Conservation (phyloP, 92 coral and sea anemone species). For the Epizoanthus rinbou region DNA sequence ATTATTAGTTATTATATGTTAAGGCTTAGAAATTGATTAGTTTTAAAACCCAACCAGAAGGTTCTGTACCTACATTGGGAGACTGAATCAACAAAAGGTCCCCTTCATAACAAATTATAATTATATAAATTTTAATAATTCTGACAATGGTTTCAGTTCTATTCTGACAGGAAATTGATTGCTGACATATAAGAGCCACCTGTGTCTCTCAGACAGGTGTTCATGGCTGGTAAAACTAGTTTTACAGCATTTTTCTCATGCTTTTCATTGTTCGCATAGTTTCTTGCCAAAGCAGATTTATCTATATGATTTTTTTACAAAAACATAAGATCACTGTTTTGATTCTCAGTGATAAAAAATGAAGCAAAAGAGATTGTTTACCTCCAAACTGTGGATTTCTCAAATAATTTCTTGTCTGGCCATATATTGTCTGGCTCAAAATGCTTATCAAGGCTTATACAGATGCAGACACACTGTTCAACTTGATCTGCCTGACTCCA, state of each 20-base stretch:
- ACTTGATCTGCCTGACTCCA: constrained; percentile 22
- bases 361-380: constrained; percentile 4
- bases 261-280: constrained; percentile 68
- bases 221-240: constrained; percentile 23
- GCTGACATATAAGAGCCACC: constrained; percentile 18
- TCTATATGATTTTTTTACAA: neutral
- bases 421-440: neutral
- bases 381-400: constrained; percentile 27
- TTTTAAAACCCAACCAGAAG: neutral
- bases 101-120: neutral
- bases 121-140: neutral
- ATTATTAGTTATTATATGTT: neutral
- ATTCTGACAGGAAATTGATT: neutral
- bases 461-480: constrained; percentile 35
- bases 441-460: constrained; percentile 14
- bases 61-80: neutral
- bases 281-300: constrained; percentile 8
- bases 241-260: constrained; percentile 49
- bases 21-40: neutral
- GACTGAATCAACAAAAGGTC: neutral
- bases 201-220: constrained; percentile 41
- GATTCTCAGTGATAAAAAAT: neutral
- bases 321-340: neutral
- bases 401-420: constrained; percentile 15
- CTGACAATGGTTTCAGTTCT: neutral